Conservation (phyloP, 2,113 vertebrate genomes). For the Gopherus flavomarginatus region DNA sequence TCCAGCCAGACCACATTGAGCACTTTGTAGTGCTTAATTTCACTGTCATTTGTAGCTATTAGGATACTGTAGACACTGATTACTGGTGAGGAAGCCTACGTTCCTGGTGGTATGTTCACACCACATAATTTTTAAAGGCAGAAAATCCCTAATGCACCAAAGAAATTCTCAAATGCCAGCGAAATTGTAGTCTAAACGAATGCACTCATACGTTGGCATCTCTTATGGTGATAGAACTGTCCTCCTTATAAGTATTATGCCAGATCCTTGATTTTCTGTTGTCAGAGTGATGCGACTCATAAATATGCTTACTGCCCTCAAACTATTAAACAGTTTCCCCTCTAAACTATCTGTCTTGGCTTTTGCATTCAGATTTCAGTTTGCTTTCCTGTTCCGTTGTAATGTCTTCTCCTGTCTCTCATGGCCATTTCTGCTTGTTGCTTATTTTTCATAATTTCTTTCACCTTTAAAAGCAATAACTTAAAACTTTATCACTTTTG, state of each 20-base stretch:
- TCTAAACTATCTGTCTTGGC: conserved; percentile 1
- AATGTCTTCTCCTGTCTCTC: conserved; percentile 54
- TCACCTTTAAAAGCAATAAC: conserved; percentile 63
- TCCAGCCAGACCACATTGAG: fast-evolving
- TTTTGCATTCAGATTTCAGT: background rate
- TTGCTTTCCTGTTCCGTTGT: conserved; percentile 39
- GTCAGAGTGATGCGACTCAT: fast-evolving
- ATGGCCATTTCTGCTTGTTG: conserved; percentile 64
- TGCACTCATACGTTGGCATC: fast-evolving
- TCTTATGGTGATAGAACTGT: background rate
- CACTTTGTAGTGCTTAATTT: fast-evolving
- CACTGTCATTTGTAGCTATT: background rate
- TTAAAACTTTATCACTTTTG: conserved; percentile 64
- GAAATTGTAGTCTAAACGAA: background rate
- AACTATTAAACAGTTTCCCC: background rate
- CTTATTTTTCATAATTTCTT: conserved; percentile 67
- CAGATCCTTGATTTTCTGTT: fast-evolving
- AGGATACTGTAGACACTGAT: background rate
- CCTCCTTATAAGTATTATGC: fast-evolving
- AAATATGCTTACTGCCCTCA: fast-evolving
- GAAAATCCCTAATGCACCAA: background rate
- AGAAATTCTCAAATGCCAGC: background rate
- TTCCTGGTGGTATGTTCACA: background rate
- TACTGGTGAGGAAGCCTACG: background rate
- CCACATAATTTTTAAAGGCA: background rate